phyloP scores from a whole-genome alignment of 2,797 vertebrate genomes.

The Nyctibius grandis region DNA sequence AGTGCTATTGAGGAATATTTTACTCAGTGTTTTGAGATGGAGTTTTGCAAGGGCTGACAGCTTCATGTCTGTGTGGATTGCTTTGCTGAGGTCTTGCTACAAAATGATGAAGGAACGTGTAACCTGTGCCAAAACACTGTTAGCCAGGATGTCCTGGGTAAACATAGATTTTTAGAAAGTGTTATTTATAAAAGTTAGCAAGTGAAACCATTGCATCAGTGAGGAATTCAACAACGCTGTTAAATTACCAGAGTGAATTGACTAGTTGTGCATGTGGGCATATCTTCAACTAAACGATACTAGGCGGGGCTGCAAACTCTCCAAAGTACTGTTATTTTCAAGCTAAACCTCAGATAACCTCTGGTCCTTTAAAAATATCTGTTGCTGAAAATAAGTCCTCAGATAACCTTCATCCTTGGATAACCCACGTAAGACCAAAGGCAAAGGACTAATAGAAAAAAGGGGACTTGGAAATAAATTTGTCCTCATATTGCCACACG shows the following conservation, averaged over 20 bases:
- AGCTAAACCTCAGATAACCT: constrained; percentile 64
- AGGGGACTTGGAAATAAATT: neutral
- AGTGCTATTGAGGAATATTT: neutral
- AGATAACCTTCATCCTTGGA: constrained; percentile 56
- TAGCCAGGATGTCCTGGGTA: constrained; percentile 63
- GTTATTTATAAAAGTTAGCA: constrained; percentile 62
- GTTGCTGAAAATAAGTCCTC: constrained; percentile 60
- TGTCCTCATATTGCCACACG: constrained; percentile 9
- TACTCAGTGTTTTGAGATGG: neutral
- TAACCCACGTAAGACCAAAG: constrained; percentile 44
- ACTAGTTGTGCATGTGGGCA: constrained; percentile 61
- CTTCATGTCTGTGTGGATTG: constrained; percentile 4
- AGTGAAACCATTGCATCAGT: constrained; percentile 58
- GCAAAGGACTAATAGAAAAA: neutral
- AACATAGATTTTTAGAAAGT: constrained; percentile 66
- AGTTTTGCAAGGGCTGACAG: constrained; percentile 10
- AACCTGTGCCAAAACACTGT: constrained; percentile 48
- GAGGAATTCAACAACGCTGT: constrained; percentile 46
- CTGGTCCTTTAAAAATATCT: constrained; percentile 54
- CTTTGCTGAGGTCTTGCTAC: constrained; percentile 40
- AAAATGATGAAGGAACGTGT: constrained; percentile 18
- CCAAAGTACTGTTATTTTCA: constrained; percentile 57
- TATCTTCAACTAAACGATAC: constrained; percentile 55
- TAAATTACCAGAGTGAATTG: constrained; percentile 54
- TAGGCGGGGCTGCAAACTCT: constrained; percentile 43